Percentiles rank a stretch among this genome's conserved stretches.
Evolutionary conservation across 2,797 vertebrate species (phyloP).

Genomic region (Salarias fasciatus): DNA sequence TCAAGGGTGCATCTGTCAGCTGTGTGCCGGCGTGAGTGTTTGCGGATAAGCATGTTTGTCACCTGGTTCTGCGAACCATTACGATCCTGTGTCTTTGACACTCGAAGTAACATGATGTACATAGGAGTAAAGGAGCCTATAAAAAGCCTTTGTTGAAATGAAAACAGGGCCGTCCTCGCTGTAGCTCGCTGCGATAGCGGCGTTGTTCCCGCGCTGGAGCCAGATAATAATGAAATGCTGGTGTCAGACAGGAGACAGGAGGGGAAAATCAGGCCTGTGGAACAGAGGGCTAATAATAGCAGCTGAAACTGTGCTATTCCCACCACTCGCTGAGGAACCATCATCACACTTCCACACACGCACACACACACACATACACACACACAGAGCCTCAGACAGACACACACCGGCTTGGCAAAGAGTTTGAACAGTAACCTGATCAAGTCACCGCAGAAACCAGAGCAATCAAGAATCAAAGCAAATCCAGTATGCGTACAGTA

Average conservation of each 20-base stretch:
- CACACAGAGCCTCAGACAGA: conserved; percentile 30
- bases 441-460: conserved; percentile 71
- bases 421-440: conserved; percentile 77
- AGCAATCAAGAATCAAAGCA: conserved; percentile 81
- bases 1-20: conserved; percentile 52
- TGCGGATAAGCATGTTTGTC: conserved; percentile 55
- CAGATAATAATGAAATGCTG: conserved; percentile 74
- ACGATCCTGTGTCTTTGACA: conserved; percentile 60
- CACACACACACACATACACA: conserved; percentile 16
- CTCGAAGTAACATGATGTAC: conserved; percentile 54
- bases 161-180: conserved; percentile 49
- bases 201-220: conserved; percentile 49
- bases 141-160: conserved; percentile 65
- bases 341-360: conserved; percentile 50
- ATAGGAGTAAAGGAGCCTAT: conserved; percentile 57
- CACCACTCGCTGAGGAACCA: conserved; percentile 65
- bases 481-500: conserved; percentile 58
- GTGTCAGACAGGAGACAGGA: conserved; percentile 66
- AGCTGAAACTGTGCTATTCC: conserved; percentile 72
- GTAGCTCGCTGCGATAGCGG: conserved; percentile 47
- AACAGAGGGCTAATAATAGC: conserved; percentile 77
- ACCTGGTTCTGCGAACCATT: conserved; percentile 52
- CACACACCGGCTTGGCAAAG: conserved; percentile 50
- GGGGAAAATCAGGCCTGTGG: conserved; percentile 64
- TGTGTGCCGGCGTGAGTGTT: conserved; percentile 23